Evolutionary conservation across 1,140 invertebrate genomes (phyloP).

Genomic region (Steinernema khuongi): DNA sequence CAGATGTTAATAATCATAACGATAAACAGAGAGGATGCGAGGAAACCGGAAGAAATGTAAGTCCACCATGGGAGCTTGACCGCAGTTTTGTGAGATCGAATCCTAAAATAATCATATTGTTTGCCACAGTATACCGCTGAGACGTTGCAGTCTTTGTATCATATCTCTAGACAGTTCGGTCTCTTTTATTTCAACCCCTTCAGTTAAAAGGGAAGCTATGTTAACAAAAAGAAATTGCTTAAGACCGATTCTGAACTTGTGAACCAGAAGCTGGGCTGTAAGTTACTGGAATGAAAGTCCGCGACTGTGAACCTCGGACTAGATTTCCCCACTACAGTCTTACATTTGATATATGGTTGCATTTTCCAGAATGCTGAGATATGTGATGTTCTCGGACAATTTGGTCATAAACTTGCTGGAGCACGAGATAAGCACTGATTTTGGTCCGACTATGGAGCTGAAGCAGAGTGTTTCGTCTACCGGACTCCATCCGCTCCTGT

Average conservation of each 20-base stretch:
- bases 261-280: too few relatives aligned
- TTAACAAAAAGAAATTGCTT: too few relatives aligned
- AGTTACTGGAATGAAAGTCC: too few relatives aligned
- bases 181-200: too few relatives aligned
- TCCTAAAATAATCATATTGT: neutral
- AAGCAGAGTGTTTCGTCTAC: constrained; percentile 10
- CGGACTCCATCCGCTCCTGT: neutral
- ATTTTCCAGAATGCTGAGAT: neutral
- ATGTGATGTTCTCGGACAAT: neutral
- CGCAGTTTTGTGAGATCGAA: neutral
- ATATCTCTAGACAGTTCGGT: too few relatives aligned
- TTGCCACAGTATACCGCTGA: too few relatives aligned
- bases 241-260: too few relatives aligned
- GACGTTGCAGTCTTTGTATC: too few relatives aligned
- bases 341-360: constrained; percentile 1
- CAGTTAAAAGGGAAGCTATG: too few relatives aligned
- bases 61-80: neutral
- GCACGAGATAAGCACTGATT: neutral
- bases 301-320: too few relatives aligned
- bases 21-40: neutral
- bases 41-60: neutral
- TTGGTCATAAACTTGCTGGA: neutral
- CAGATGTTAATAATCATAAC: neutral
- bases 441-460: neutral
- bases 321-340: neutral